Percentiles rank a stretch among this genome's conserved stretches.
Conservation (phyloP, 2,797 vertebrate species). For the Denticeps clupeoides region DNA sequence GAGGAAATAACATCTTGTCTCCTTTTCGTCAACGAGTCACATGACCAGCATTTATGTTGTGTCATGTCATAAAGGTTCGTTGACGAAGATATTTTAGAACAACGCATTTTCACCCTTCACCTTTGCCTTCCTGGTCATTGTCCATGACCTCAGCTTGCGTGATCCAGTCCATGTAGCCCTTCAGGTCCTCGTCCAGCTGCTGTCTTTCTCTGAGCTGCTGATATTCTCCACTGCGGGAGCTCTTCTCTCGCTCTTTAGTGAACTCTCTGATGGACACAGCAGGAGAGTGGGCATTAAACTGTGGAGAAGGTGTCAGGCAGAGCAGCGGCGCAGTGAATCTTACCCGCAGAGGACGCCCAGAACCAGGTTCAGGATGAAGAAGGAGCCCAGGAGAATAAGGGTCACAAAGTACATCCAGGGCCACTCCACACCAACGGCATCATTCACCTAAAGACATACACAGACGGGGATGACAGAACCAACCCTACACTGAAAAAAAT, state of each 20-base stretch:
- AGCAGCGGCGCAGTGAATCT: conserved; percentile 19
- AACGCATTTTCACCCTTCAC: conserved; percentile 24
- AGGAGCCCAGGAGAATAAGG: conserved; percentile 85
- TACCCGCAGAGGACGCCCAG: conserved; percentile 88
- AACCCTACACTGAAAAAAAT: conserved; percentile 1
- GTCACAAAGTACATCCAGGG: conserved; percentile 91
- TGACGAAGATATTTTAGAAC: too few species aligned
- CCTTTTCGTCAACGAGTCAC: too few species aligned
- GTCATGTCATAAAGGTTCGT: too few species aligned
- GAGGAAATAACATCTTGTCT: too few species aligned
- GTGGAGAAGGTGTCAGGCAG: background rate
- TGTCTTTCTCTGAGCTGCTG: conserved; percentile 84
- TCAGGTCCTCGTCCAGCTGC: conserved; percentile 85
- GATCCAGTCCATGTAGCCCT: conserved; percentile 93
- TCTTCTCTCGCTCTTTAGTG: conserved; percentile 89
- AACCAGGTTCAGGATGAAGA: conserved; percentile 88
- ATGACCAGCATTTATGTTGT: too few species aligned
- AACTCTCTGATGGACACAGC: conserved; percentile 64
- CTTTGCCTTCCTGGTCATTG: conserved; percentile 58
- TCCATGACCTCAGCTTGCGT: conserved; percentile 87
- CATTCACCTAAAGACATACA: conserved; percentile 66
- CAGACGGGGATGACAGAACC: conserved; percentile 7
- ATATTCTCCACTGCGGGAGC: conserved; percentile 82
- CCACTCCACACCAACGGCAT: conserved; percentile 90
- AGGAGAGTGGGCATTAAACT: background rate